phyloP scores from a whole-genome alignment of 1,140 invertebrate genomes.

The Scaptodrosophila lebanonensis region DNA sequence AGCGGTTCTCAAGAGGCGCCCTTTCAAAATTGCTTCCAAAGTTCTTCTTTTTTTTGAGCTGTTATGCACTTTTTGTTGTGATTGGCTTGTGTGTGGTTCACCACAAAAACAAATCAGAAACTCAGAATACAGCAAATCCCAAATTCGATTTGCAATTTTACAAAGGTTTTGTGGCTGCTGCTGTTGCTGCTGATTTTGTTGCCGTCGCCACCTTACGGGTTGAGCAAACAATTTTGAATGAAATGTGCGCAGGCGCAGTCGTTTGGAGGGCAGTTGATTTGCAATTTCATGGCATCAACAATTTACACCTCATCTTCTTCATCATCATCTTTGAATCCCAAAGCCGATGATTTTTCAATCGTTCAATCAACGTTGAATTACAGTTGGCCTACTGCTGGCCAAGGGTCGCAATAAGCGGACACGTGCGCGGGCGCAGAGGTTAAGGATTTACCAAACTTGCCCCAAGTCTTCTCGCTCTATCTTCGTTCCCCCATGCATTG shows the following conservation, averaged over 20 bases:
- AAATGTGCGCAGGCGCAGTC: conserved; percentile 36
- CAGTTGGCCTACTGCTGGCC: conserved; percentile 12
- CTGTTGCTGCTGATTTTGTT: no score
- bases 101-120: conserved; percentile 69
- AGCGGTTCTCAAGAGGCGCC: conserved; percentile 71
- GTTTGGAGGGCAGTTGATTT: conserved; percentile 52
- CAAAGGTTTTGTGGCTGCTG: conserved; percentile 10
- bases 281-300: conserved; percentile 71
- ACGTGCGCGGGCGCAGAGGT: conserved; percentile 58
- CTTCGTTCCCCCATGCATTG: no score
- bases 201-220: conserved; percentile 12
- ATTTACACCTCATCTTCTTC: conserved; percentile 71
- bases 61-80: conserved; percentile 2
- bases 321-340: conserved; percentile 16
- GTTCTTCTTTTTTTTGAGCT: no score
- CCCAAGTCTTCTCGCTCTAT: no score
- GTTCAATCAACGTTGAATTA: conserved; percentile 63
- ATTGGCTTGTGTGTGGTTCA: conserved; percentile 16
- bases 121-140: conserved; percentile 4
- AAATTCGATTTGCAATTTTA: conserved; percentile 37
- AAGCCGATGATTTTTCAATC: conserved; percentile 62
- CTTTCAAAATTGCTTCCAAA: conserved; percentile 59
- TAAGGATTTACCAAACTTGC: conserved; percentile 21
- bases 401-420: conserved; percentile 31
- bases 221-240: conserved; percentile 74